Base-by-base conservation (phyloP, 2,888 invertebrate genomes). In the Drosophila neoperkinsi region DNA sequence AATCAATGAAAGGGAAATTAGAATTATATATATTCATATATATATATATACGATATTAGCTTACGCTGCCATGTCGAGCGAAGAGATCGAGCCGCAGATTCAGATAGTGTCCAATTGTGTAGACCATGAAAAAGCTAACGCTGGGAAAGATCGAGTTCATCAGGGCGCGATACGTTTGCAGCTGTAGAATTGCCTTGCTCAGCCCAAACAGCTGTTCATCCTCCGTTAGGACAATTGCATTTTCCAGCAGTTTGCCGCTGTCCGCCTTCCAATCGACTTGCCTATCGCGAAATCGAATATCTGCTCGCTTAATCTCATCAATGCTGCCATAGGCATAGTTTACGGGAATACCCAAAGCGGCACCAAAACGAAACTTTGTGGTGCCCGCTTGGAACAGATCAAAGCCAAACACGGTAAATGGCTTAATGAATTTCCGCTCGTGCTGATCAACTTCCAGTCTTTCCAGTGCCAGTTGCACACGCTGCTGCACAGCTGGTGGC, bases 201-300 rank as follows among this genome's bases (percentile, higher is more conserved):
- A 98, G 95, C 1, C 96, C 97, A 94, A 97, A 98, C 71, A 96
- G 94, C 91, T 97, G 96, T 13, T 97, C 97, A 74, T 96, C 95
- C 74, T 97, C 96, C 18, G 96, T 96, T n/a, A 98, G 91, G 4
- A 97, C 92, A 34, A 97, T 90, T 0, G 97, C 95, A 18, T 96
- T 93, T 58, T 95, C 93, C 52, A 98, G 93, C 64, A 95, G 92
- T 79, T 94, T 92, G 0, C 96, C 96, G 67, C 94, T 94, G 67
- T 95, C 94, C 1, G 95, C 94, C 41, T 94, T 93, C 96, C 96
- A 97, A 80, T 96, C 93, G 0, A 97, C 94, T 59, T 94, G 91
- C 75, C 95, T 94, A 71, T 95, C 94, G 52, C 95, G 94, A n/a
- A 96, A 94, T 89, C 94, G 94, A 74, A 97, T 94, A 58, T 94